phyloP scores from a whole-genome alignment of 2,113 vertebrate genomes.

The Forbesichthys agassizii region DNA sequence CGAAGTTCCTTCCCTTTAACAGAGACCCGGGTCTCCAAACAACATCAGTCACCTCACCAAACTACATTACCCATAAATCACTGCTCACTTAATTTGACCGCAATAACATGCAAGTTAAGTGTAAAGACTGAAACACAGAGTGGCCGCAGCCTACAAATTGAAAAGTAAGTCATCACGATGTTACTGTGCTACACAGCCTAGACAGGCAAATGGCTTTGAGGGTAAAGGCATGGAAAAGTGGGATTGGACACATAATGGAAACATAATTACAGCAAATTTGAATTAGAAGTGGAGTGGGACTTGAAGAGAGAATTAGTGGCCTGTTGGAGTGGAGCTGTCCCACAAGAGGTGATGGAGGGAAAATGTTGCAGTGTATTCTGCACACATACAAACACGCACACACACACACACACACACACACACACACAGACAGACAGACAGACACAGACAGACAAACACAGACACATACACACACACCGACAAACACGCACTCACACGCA shows the following conservation, averaged over 20 bases:
- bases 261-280: slow-evolving; percentile 7
- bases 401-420: too few species aligned
- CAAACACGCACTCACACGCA: too few species aligned
- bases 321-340: not conserved
- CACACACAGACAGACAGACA: too few species aligned
- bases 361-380: too few species aligned
- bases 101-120: slow-evolving; percentile 23
- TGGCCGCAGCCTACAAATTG: slow-evolving; percentile 25
- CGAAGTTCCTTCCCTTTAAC: slow-evolving; percentile 14
- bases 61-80: slow-evolving; percentile 12
- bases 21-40: slow-evolving; percentile 3
- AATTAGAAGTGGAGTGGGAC: not conserved
- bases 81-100: not conserved
- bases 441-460: too few species aligned
- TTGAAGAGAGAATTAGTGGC: not conserved
- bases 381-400: too few species aligned
- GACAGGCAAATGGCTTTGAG: slow-evolving; percentile 25
- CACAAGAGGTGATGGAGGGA: too few species aligned
- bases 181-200: slow-evolving; percentile 22
- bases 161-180: slow-evolving; percentile 28
- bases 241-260: slow-evolving; percentile 14
- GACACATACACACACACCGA: too few species aligned
- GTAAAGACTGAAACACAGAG: slow-evolving; percentile 29
- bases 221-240: slow-evolving; percentile 3
- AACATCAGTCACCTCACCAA: slow-evolving; percentile 12